phyloP scores from a whole-genome alignment of 2,888 invertebrate species.

The Lypha dubia region DNA sequence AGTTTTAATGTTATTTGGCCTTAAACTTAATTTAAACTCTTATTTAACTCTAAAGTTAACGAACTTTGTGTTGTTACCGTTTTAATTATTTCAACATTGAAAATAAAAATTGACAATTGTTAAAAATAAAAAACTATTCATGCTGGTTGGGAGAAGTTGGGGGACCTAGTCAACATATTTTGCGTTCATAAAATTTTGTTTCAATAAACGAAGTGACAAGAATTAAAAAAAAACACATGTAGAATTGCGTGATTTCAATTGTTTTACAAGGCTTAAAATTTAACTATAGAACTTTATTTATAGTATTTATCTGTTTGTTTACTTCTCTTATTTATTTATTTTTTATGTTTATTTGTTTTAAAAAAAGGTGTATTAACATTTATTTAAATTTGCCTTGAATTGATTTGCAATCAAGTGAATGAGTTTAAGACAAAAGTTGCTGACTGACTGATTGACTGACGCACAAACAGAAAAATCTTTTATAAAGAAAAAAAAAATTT shows the following conservation, averaged over 20 bases:
- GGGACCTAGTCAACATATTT: background rate
- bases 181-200: constrained; percentile 1
- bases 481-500: constrained; percentile 4
- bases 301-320: constrained; percentile 4
- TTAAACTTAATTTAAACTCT: constrained; percentile 24
- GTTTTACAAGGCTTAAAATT: constrained; percentile 51
- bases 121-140: background rate
- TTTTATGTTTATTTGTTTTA: background rate
- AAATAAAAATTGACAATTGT: constrained; percentile 27
- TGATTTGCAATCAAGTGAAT: constrained; percentile 54
- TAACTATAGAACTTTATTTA: constrained; percentile 10
- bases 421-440: constrained; percentile 50
- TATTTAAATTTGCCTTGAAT: constrained; percentile 65
- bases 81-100: constrained; percentile 13
- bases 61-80: background rate
- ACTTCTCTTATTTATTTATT: constrained; percentile 7
- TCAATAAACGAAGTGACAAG: constrained; percentile 14
- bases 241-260: constrained; percentile 32
- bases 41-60: constrained; percentile 8
- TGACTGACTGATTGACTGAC: constrained; percentile 50
- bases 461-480: background rate
- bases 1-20: background rate
- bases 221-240: background rate
- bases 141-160: background rate
- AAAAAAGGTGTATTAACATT: constrained; percentile 62